Evolutionary conservation across 2,888 invertebrate genomes (phyloP).

Genomic region (Ecdyonurus torrentis): DNA sequence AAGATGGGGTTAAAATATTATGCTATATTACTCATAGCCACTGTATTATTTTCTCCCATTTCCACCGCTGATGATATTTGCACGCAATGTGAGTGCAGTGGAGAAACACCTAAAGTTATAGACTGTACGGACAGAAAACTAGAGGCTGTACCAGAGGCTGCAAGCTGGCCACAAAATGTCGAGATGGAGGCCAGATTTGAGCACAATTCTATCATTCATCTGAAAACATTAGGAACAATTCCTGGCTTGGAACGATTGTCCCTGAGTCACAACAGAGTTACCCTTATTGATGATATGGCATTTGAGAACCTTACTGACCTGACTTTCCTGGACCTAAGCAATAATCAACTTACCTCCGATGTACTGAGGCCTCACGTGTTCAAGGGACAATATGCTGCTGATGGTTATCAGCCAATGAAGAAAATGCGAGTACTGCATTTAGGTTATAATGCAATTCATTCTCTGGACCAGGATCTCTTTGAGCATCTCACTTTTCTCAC

Average conservation of each 20-base stretch:
- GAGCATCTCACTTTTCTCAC: constrained; percentile 52
- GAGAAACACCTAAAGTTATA: background rate
- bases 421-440: constrained; percentile 43
- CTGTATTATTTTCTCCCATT: too few species aligned
- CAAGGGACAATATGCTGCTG: constrained; percentile 40
- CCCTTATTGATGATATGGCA: background rate
- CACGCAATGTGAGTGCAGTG: background rate
- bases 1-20: too few species aligned
- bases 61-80: background rate
- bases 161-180: background rate
- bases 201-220: background rate
- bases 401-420: constrained; percentile 39
- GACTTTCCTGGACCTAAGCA: background rate
- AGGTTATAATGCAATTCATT: constrained; percentile 51
- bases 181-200: background rate
- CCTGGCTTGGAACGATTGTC: background rate
- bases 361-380: constrained; percentile 28
- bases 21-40: too few species aligned
- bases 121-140: background rate
- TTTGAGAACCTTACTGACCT: background rate
- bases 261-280: background rate
- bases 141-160: background rate
- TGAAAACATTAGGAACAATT: background rate
- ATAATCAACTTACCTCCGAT: background rate
- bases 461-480: constrained; percentile 53